A percentile compares a stretch with the other conserved stretches of the same genome.
These are phyloP conservation scores for Jordanella pulchra DNA, from an alignment of 2,797 vertebrate species.

Conservation along the genomic window DNA sequence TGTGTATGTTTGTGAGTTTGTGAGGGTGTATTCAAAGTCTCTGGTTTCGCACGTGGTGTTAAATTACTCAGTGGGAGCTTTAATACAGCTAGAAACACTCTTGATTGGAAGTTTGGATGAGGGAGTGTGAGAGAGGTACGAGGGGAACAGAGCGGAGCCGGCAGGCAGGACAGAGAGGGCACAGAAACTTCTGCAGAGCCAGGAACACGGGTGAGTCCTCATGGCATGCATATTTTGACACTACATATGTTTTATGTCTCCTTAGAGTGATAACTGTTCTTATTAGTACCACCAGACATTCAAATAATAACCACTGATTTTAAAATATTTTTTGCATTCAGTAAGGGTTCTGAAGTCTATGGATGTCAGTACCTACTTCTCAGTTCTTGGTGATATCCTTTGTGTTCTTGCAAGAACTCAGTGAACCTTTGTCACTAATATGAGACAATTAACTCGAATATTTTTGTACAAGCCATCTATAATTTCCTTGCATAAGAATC, in stretches of 20 bases:
- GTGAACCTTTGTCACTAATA: slow-evolving; percentile 30
- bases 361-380: background rate
- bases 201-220: slow-evolving; percentile 65
- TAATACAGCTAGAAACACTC: slow-evolving; percentile 78
- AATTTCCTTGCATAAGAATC: slow-evolving; percentile 49
- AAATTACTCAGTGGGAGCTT: slow-evolving; percentile 82
- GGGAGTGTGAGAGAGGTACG: slow-evolving; percentile 60
- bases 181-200: slow-evolving; percentile 62
- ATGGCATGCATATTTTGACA: slow-evolving; percentile 24
- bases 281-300: slow-evolving; percentile 26
- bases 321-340: slow-evolving; percentile 3
- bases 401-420: slow-evolving; percentile 20
- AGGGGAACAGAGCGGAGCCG: slow-evolving; percentile 48
- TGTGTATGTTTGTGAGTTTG: slow-evolving; percentile 42
- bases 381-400: slow-evolving; percentile 1
- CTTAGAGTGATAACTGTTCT: background rate
- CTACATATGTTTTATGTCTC: slow-evolving; percentile 1
- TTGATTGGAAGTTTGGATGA: slow-evolving; percentile 79
- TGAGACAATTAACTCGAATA: slow-evolving; percentile 39
- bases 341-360: slow-evolving; percentile 2
- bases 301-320: background rate
- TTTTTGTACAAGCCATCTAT: slow-evolving; percentile 30
- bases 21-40: slow-evolving; percentile 64
- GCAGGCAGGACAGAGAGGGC: slow-evolving; percentile 43
- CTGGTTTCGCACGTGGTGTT: slow-evolving; percentile 80